A percentile compares a stretch with the other conserved stretches of the same genome.
Conservation (phyloP, 2,888 invertebrate genomes). For the Drosophila mayaguana region DNA sequence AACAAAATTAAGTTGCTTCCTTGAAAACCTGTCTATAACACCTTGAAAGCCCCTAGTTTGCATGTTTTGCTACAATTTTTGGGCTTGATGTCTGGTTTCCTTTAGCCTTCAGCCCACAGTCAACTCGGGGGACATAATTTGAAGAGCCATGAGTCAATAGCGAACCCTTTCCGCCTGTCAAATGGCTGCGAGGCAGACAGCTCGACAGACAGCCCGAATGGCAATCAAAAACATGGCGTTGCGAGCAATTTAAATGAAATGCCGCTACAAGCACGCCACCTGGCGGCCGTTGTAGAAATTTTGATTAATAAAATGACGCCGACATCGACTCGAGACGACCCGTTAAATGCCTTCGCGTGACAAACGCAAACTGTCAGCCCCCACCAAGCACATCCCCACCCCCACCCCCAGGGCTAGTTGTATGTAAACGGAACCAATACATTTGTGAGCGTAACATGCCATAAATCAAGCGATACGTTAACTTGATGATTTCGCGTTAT, state of each 20-base stretch:
- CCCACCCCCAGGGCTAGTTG: constrained; percentile 2
- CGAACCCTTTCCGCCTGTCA: constrained; percentile 74
- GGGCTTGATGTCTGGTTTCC: not conserved
- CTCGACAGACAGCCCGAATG: constrained; percentile 10
- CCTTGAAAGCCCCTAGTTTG: constrained; percentile 36
- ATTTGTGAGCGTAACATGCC: constrained; percentile 63
- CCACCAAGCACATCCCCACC: not conserved
- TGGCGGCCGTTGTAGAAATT: constrained; percentile 51
- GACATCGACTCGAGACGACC: constrained; percentile 35
- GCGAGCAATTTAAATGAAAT: constrained; percentile 70
- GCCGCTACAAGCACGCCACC: constrained; percentile 56
- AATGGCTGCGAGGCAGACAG: constrained; percentile 41
- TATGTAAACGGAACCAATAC: constrained; percentile 78
- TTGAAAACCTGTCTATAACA: constrained; percentile 28
- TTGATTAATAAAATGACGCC: constrained; percentile 71
- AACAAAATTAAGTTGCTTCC: not conserved
- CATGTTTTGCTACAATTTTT: constrained; percentile 50
- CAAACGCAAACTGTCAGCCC: constrained; percentile 76
- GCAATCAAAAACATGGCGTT: constrained; percentile 58
- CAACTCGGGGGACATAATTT: constrained; percentile 25
- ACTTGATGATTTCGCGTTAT: constrained; percentile 80
- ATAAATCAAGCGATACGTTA: constrained; percentile 78
- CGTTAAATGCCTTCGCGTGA: constrained; percentile 76
- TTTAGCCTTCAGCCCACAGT: constrained; percentile 7
- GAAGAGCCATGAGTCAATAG: constrained; percentile 64